Conservation (phyloP, 2,888 invertebrate species). For the Buathra laborator region DNA sequence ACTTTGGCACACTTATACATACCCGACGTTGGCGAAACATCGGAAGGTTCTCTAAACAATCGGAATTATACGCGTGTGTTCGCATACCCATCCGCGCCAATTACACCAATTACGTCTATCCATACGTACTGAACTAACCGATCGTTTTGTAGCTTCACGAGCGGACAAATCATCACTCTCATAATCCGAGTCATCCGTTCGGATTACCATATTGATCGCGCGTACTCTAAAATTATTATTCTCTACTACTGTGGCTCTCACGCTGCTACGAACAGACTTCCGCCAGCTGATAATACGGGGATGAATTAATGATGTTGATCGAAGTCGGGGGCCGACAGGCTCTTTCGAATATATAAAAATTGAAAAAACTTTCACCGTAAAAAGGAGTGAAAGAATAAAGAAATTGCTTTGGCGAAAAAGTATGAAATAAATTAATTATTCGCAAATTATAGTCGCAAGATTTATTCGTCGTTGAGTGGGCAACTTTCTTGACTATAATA, state of each 20-base stretch:
- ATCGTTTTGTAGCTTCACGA: slow-evolving; percentile 44
- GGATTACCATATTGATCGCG: slow-evolving; percentile 59
- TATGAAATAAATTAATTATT: too few species aligned
- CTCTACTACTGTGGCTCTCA: background rate
- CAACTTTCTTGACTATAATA: too few species aligned
- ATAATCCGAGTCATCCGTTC: slow-evolving; percentile 34
- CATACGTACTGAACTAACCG: slow-evolving; percentile 43
- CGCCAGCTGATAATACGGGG: slow-evolving; percentile 9
- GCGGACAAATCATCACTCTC: slow-evolving; percentile 53
- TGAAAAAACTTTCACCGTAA: too few species aligned
- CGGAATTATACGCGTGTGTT: slow-evolving; percentile 46
- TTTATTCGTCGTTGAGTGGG: too few species aligned
- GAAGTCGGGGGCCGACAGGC: background rate
- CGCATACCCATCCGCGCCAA: slow-evolving; percentile 33
- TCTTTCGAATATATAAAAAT: too few species aligned
- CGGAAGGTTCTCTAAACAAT: slow-evolving; percentile 57
- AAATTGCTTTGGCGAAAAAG: too few species aligned
- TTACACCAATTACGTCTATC: slow-evolving; percentile 49
- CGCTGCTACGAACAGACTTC: background rate
- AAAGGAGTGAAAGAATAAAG: too few species aligned
- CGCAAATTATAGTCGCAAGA: too few species aligned
- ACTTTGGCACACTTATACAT: slow-evolving; percentile 48
- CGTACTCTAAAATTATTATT: slow-evolving; percentile 24
- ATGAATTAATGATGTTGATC: slow-evolving; percentile 54
- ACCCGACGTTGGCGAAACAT: background rate